Conservation (phyloP, 2,113 vertebrate species). For the Monopterus albus region DNA sequence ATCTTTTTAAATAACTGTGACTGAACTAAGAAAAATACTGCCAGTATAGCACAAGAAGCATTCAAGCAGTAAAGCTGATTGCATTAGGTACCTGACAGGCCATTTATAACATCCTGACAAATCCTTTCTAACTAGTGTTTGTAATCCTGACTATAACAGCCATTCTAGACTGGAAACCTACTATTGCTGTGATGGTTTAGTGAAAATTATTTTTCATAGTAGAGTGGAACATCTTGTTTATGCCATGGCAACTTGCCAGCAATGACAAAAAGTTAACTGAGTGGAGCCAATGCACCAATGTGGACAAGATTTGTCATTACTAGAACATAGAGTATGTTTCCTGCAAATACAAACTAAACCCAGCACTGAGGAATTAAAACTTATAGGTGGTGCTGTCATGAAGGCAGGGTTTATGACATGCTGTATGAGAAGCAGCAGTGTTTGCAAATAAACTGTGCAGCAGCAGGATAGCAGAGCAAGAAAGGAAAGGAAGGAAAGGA, state of each 20-base stretch:
- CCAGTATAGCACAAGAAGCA: neutral
- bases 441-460: neutral
- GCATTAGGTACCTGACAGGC: constrained; percentile 4
- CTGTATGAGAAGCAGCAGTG: neutral
- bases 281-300: too few relatives aligned
- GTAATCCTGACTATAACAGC: constrained; percentile 54
- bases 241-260: constrained; percentile 45
- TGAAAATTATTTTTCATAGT: constrained; percentile 30
- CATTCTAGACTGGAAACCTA: constrained; percentile 41
- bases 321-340: constrained; percentile 24
- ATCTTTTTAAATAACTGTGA: constrained; percentile 16
- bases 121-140: constrained; percentile 48
- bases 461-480: neutral
- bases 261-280: constrained; percentile 39
- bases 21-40: constrained; percentile 11
- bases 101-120: constrained; percentile 49
- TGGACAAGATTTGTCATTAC: constrained; percentile 56
- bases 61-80: constrained; percentile 5
- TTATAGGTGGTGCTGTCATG: neutral
- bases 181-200: constrained; percentile 23
- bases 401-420: neutral
- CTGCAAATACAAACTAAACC: constrained; percentile 33
- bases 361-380: neutral
- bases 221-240: constrained; percentile 50
- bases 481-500: too few relatives aligned